Evolutionary conservation across 2,888 invertebrate species (phyloP).

Genomic region (Druceiella hillmani): DNA sequence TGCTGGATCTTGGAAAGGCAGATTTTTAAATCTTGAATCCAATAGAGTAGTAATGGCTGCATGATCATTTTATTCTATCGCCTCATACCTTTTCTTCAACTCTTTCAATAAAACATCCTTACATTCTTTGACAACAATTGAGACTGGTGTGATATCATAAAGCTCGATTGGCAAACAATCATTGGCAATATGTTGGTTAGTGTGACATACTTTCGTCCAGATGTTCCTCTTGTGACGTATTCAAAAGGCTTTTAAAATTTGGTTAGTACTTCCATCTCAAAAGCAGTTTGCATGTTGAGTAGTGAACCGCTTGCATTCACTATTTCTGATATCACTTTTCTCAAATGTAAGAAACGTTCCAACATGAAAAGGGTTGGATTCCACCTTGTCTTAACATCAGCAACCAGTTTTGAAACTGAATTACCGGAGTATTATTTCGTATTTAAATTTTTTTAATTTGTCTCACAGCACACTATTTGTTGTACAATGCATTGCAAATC

Average conservation of each 20-base stretch:
- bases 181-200: slow-evolving; percentile 28
- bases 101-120: slow-evolving; percentile 23
- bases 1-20: slow-evolving; percentile 26
- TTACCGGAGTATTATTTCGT: slow-evolving; percentile 12
- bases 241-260: no score
- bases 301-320: no score
- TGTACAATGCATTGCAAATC: no score
- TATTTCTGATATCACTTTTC: slow-evolving; percentile 27
- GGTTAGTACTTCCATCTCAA: no score
- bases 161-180: slow-evolving; percentile 26
- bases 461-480: no score
- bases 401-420: no score
- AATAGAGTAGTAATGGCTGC: slow-evolving; percentile 22
- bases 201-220: no score
- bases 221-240: no score
- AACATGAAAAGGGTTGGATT: no score
- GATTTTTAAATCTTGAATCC: slow-evolving; percentile 27
- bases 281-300: no score
- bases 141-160: slow-evolving; percentile 24
- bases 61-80: slow-evolving; percentile 26
- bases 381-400: no score
- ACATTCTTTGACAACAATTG: slow-evolving; percentile 23
- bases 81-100: slow-evolving; percentile 24
- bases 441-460: no score
- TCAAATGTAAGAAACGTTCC: slow-evolving; percentile 20